Evolutionary conservation across 1,140 invertebrate species (phyloP), one percentile per base, ranked within the genome.

Genomic region (Brachionus calyciflorus): DNA sequence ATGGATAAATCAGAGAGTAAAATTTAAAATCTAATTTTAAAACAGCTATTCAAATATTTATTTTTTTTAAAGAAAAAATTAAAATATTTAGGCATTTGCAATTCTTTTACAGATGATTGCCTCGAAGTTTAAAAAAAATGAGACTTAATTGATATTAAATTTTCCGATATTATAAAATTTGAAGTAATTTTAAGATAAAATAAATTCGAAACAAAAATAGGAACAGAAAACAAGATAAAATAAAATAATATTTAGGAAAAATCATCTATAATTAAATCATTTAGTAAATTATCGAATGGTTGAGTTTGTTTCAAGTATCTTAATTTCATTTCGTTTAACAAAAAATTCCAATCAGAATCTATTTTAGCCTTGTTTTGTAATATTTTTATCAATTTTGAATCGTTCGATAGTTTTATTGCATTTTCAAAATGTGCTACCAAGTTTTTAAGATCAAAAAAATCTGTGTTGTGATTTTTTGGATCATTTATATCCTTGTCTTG

Each of bases 311-410:
- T 65, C 10, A 65, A 41, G 24, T 41, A 65, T 65, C 40, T 44
- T 3, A 65, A 17, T 65, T 65, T 65, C 3, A 65, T 19, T 44
- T 65, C 17, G 26, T 65, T 65, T 7, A 65, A 19, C 14, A 65
- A 44, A 65, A 65, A 65, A 44, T 65, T 65, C 60, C 60, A 65
- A 30, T 41, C 60, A 1, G 19, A 24, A 65, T 44, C 40, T 14
- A 24, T 24, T 28, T 44, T 24, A 1, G 60, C 60, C 44, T 65
- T 41, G 1, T 2, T 19, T 44, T 65, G 60, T 44, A 65, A 44
- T 44, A 41, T 24, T 24, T 65, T 65, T 6, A 65, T 41, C 41
- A 44, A 65, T 44, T 28, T 65, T 3, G 9, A 44, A 19, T 65
- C 28, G 2, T 65, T 65, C 10, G 37, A 41, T 14, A 65, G 12